Evolutionary conservation across 2,888 invertebrate genomes (phyloP).

Genomic region (Orthosia gothica): DNA sequence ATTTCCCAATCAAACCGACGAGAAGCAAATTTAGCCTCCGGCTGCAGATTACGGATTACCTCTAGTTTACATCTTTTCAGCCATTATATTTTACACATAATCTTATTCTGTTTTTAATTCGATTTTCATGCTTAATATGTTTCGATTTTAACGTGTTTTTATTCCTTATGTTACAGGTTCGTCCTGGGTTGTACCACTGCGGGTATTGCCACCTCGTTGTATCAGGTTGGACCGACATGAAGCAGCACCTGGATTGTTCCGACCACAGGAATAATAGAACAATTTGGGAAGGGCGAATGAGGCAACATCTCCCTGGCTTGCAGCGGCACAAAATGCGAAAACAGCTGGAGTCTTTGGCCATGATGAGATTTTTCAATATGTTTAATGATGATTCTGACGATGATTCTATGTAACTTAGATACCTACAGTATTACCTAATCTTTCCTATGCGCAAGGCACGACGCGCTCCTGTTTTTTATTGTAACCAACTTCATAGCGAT

Average conservation of each 20-base stretch:
- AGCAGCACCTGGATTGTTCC: conserved; percentile 67
- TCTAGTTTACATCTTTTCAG: no score
- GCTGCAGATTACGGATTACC: no score
- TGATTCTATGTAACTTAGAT: not conserved
- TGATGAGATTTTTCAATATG: conserved; percentile 2
- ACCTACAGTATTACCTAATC: no score
- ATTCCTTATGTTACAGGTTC: conserved; percentile 30
- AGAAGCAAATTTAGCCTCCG: no score
- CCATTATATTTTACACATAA: no score
- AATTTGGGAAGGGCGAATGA: conserved; percentile 25
- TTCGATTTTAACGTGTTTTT: no score
- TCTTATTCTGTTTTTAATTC: no score
- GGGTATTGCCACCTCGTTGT: conserved; percentile 75
- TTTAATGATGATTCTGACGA: no score
- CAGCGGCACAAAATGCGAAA: not conserved
- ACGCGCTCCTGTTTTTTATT: not conserved
- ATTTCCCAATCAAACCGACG: no score
- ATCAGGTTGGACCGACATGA: conserved; percentile 59
- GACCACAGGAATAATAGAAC: conserved; percentile 51
- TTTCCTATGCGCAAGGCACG: no score
- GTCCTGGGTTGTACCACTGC: conserved; percentile 73
- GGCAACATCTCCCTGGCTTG: conserved; percentile 28
- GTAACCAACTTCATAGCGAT: not conserved
- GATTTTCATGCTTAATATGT: no score
- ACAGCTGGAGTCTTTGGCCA: not conserved